Percentiles rank a stretch among this genome's conserved stretches.
Evolutionary conservation across 2,797 vertebrate species (phyloP).

Genomic region (Molossus molossus): DNA sequence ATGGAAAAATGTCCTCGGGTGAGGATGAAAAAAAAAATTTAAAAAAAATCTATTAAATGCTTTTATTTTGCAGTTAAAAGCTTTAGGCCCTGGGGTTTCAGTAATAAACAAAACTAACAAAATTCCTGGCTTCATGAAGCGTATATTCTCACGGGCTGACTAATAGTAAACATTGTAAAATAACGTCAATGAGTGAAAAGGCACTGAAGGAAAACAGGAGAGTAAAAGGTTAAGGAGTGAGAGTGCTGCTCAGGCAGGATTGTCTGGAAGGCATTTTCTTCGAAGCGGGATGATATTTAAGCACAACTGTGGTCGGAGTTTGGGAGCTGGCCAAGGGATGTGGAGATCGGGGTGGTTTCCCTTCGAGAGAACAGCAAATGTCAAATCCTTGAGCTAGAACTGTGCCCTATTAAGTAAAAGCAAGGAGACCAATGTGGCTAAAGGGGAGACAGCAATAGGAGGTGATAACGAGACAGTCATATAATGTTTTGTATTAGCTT

Average conservation of each 20-base stretch:
- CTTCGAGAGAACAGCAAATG: background rate
- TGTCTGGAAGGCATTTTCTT: background rate
- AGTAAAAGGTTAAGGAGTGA: background rate
- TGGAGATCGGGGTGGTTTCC: rapidly evolving
- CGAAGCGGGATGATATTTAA: background rate
- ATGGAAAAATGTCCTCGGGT: no score
- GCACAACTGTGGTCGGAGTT: background rate
- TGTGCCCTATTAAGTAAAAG: background rate
- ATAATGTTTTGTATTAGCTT: background rate
- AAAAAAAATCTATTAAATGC: background rate
- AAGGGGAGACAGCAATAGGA: background rate
- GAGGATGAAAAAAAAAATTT: no score
- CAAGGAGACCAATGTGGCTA: background rate
- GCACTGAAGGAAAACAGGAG: background rate
- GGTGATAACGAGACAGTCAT: no score
- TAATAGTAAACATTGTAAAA: background rate
- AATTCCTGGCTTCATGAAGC: background rate
- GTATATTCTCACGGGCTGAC: background rate
- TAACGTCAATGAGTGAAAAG: background rate
- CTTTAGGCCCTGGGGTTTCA: background rate
- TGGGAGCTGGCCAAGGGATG: background rate
- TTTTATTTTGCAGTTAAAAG: background rate
- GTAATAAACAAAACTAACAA: background rate
- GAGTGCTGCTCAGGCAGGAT: background rate
- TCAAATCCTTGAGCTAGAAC: background rate